These are phyloP conservation scores for Bombylius discolor DNA, from an alignment of 2,888 invertebrate species.

Conservation along the genomic window DNA sequence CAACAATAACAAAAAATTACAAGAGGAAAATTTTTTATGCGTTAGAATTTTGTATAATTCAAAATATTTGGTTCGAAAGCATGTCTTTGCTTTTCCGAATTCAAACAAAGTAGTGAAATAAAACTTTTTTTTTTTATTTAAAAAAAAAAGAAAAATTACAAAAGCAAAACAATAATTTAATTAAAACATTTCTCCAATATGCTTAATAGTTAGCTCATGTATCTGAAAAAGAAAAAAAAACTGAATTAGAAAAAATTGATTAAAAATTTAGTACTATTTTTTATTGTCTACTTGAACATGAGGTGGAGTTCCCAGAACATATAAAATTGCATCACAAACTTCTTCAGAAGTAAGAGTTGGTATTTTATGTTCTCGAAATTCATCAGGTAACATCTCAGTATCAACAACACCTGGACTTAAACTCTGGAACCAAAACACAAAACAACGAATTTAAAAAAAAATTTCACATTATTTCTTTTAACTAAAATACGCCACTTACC, in stretches of 20 bases:
- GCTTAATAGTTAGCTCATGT: slow-evolving; percentile 6
- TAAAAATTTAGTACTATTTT: too few species aligned
- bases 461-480: neutral
- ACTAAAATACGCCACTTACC: slow-evolving; percentile 11
- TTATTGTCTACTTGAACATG: slow-evolving; percentile 30
- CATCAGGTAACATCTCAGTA: slow-evolving; percentile 30
- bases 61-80: too few species aligned
- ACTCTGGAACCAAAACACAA: slow-evolving; percentile 17
- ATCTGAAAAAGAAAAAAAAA: neutral
- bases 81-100: too few species aligned
- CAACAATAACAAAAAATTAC: too few species aligned
- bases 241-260: too few species aligned
- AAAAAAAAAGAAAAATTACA: too few species aligned
- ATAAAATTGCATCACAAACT: slow-evolving; percentile 31
- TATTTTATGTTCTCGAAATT: slow-evolving; percentile 18
- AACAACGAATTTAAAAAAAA: too few species aligned
- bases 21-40: too few species aligned
- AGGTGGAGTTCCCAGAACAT: slow-evolving; percentile 27
- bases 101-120: too few species aligned
- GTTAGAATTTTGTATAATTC: too few species aligned
- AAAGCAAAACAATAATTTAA: too few species aligned
- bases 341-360: slow-evolving; percentile 30
- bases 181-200: neutral
- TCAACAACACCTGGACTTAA: slow-evolving; percentile 33
- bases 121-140: too few species aligned